Evolutionary conservation across 1,140 invertebrate genomes (phyloP), one percentile per base, ranked within the genome.

Genomic region (Trichonephila clavata): DNA sequence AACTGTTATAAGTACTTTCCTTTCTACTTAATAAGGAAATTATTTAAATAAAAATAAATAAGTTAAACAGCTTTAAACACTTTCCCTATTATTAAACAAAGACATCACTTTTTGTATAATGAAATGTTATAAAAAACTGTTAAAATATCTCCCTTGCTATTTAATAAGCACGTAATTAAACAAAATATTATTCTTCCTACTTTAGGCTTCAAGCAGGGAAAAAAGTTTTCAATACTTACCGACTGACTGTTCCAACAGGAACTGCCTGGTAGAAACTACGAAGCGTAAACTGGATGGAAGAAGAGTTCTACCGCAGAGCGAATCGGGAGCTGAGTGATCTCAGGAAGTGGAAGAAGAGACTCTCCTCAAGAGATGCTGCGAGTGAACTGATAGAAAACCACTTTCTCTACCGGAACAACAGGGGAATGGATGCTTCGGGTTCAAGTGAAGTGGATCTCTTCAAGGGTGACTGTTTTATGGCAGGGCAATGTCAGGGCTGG

Each of bases 381-480:
- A 59, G 27, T 20, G 18, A 77, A 77, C 10, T 77, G 71, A 39
- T 77, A 39, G 71, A 27, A 43, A 32, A 86, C 50, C 84, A 63
- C 84, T 86, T 86, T 86, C 84, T 86, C 84, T 61, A 39, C 59
- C 59, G 84, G 57, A 86, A 60, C 57, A 57, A 13, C 50, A 8
- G 20, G 50, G 68, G 24, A 32, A 60, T 20, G 59, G 84, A 86
- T 86, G 84, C 24, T 86, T 27, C 20, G 50, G 24, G 57, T 57
- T 77, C 71, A 77, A 77, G 71, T 84, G 81, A 50, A n/a, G 81
- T 59, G 81, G 81, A 59, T 84, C 59, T 20, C 18, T 32, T 86
- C 84, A 60, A 86, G 84, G 81, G 84, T 86, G 84, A 63, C 84
- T 60, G 60, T 60, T 61, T 86, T 86, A 60, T 86, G 84, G 84